Percentiles rank a stretch among this genome's conserved stretches.
These are phyloP conservation scores for Petrocephalus schoutedeni DNA, from an alignment of 2,797 vertebrate species.

Conservation along the genomic window DNA sequence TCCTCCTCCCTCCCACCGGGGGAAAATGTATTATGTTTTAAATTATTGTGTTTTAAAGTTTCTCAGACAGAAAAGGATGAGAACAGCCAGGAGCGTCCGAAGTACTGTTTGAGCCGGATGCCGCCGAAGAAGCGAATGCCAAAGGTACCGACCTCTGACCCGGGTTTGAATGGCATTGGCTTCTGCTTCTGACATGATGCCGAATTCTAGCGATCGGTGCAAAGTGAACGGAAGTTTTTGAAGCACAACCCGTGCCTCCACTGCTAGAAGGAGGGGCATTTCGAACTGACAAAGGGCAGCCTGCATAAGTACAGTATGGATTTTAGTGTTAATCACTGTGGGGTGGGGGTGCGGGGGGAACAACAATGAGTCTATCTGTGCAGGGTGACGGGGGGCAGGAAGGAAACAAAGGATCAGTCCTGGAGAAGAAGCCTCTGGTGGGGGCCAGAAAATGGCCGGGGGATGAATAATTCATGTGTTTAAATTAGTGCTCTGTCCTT, in stretches of 20 bases:
- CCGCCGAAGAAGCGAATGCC: constrained; percentile 82
- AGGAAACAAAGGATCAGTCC: neutral
- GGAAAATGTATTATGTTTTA: neutral
- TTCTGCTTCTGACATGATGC: neutral
- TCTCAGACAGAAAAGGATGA: constrained; percentile 62
- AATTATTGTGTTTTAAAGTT: constrained; percentile 53
- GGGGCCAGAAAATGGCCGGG: neutral
- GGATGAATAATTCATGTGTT: neutral
- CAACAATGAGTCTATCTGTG: neutral
- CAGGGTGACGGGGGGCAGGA: neutral
- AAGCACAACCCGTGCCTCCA: neutral
- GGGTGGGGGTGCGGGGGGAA: neutral
- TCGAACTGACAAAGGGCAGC: neutral
- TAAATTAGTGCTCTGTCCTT: neutral
- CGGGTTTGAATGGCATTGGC: neutral
- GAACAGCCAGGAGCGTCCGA: constrained; percentile 57
- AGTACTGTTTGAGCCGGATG: constrained; percentile 63
- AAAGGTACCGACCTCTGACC: constrained; percentile 60
- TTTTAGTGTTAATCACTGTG: neutral
- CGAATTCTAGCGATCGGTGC: neutral
- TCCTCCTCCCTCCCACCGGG: neutral
- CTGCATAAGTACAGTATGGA: neutral
- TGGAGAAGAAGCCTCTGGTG: neutral
- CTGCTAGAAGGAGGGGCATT: neutral
- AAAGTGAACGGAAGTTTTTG: neutral